A percentile compares a stretch with the other conserved stretches of the same genome.
Conservation (phyloP, 1,140 invertebrate species). For the Homarus americanus region DNA sequence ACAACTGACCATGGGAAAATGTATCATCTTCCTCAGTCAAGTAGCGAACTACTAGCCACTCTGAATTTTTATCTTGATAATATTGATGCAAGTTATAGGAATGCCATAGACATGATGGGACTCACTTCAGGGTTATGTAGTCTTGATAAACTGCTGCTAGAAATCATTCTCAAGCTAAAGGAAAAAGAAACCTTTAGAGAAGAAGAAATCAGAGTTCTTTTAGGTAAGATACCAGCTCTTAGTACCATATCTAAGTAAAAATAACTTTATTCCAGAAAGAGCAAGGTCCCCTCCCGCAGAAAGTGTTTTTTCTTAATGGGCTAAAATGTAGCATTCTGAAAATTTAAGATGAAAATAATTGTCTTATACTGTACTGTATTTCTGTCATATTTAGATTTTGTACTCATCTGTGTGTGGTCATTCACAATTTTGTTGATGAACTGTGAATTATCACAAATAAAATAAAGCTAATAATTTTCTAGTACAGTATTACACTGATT, state of each 20-base stretch:
- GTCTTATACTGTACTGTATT: too few species aligned
- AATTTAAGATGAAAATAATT: too few species aligned
- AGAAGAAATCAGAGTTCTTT: background rate
- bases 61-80: constrained; percentile 15
- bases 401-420: too few species aligned
- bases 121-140: background rate
- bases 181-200: background rate
- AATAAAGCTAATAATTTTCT: too few species aligned
- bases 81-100: background rate
- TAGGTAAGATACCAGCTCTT: background rate
- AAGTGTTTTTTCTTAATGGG: too few species aligned
- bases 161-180: constrained; percentile 30
- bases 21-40: background rate
- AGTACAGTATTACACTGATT: too few species aligned
- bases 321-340: too few species aligned
- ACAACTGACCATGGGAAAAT: background rate
- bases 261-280: too few species aligned
- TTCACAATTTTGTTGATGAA: too few species aligned
- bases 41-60: background rate
- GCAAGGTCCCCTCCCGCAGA: too few species aligned
- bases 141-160: background rate
- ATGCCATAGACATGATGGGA: background rate
- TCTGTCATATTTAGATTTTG: too few species aligned
- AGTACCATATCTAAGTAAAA: background rate
- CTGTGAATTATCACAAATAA: too few species aligned